phyloP scores from a whole-genome alignment of 2,888 invertebrate genomes.

The Sericinus montela region DNA sequence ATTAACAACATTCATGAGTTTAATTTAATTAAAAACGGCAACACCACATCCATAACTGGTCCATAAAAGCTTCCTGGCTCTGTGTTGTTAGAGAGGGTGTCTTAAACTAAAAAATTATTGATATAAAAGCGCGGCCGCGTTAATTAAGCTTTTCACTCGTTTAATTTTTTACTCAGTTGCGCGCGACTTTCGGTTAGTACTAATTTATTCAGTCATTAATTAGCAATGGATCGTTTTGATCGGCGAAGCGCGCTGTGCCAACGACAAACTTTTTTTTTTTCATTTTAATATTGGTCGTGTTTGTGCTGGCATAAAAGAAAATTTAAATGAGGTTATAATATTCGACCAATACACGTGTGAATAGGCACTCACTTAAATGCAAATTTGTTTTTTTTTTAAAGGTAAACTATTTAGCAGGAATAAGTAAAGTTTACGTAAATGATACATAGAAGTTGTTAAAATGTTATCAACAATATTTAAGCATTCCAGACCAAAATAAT shows the following conservation, averaged over 20 bases:
- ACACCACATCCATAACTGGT: slow-evolving; percentile 1
- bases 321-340: slow-evolving; percentile 6
- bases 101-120: slow-evolving; percentile 74
- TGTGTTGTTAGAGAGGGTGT: slow-evolving; percentile 51
- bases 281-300: slow-evolving; percentile 20
- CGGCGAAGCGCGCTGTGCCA: slow-evolving; percentile 33
- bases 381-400: too few relatives aligned
- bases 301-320: slow-evolving; percentile 6
- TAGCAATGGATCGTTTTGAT: slow-evolving; percentile 65
- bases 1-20: too few relatives aligned
- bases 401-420: too few relatives aligned
- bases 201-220: slow-evolving; percentile 65
- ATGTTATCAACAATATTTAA: too few relatives aligned
- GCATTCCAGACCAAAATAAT: too few relatives aligned
- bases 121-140: slow-evolving; percentile 63
- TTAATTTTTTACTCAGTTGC: slow-evolving; percentile 66
- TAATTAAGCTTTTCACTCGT: slow-evolving; percentile 74
- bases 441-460: too few relatives aligned
- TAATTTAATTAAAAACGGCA: neutral
- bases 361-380: neutral
- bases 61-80: slow-evolving; percentile 28
- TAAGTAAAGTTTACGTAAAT: too few relatives aligned
- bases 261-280: slow-evolving; percentile 9
- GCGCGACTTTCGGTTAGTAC: slow-evolving; percentile 53
- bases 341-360: slow-evolving; percentile 7